Percentiles rank a stretch among this genome's conserved stretches.
phyloP scores from a whole-genome alignment of 2,888 invertebrate species.

The Drosophila hawaiiensis region DNA sequence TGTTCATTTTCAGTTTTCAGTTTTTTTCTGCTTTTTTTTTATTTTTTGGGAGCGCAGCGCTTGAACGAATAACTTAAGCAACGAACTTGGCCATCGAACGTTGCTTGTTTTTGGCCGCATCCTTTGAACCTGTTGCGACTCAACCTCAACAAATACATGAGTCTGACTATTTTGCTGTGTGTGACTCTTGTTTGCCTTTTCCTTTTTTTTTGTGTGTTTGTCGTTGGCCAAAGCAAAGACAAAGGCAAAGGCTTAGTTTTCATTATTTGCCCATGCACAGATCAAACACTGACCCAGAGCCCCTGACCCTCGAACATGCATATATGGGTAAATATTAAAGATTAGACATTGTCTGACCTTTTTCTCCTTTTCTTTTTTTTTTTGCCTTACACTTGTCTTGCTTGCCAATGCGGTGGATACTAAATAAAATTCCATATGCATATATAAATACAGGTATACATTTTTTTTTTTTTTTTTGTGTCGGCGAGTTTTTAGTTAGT shows the following conservation, averaged over 20 bases:
- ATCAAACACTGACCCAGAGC: constrained; percentile 71
- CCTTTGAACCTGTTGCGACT: constrained; percentile 79
- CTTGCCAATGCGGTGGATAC: constrained; percentile 76
- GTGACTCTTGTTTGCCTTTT: constrained; percentile 52
- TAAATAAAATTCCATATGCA: constrained; percentile 21
- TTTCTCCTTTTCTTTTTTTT: constrained; percentile 38
- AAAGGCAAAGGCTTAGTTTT: constrained; percentile 56
- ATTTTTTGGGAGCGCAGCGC: constrained; percentile 14
- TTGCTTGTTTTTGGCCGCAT: constrained; percentile 51
- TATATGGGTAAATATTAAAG: constrained; percentile 63
- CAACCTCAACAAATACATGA: constrained; percentile 75
- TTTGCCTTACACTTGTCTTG: constrained; percentile 54
- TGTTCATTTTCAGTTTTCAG: constrained; percentile 64
- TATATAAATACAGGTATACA: constrained; percentile 7
- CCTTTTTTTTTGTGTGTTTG: constrained; percentile 35
- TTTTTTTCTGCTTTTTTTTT: constrained; percentile 15
- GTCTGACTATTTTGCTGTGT: constrained; percentile 47
- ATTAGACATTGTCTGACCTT: constrained; percentile 63
- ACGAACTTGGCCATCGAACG: constrained; percentile 47
- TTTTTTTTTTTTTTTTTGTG: constrained; percentile 23
- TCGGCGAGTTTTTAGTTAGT: constrained; percentile 55
- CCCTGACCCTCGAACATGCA: constrained; percentile 35
- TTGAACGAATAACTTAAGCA: constrained; percentile 61
- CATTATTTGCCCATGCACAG: constrained; percentile 71
- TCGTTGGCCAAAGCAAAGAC: constrained; percentile 23